Conservation (phyloP, 2,113 vertebrate species). For the Microtus oregoni region DNA sequence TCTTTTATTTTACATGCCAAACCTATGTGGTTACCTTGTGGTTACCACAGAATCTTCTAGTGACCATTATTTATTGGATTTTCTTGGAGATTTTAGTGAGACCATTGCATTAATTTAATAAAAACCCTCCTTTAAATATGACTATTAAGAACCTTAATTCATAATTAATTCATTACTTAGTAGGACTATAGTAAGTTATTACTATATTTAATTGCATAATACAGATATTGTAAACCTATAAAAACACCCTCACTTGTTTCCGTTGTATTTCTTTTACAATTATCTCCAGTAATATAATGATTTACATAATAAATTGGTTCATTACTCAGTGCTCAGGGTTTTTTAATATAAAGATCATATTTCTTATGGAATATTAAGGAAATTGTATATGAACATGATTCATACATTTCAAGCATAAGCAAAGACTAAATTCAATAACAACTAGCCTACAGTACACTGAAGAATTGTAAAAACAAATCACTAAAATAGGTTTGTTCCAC, state of each 20-base stretch:
- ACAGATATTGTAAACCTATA: neutral
- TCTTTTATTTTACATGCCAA: neutral
- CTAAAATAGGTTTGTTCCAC: neutral
- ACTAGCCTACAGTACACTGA: neutral
- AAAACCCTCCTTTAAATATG: neutral
- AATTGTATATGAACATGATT: neutral
- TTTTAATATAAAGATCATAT: neutral
- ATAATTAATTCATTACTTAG: neutral
- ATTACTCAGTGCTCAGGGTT: neutral
- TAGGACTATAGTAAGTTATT: neutral
- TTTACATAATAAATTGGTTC: conserved; percentile 4
- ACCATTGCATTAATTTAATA: neutral
- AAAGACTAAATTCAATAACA: neutral
- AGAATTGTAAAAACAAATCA: conserved; percentile 23
- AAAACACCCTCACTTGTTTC: neutral
- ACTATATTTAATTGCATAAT: neutral
- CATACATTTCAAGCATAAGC: neutral
- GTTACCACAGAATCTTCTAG: neutral
- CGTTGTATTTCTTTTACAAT: neutral
- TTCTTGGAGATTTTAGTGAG: conserved; percentile 1
- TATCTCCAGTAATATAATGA: neutral
- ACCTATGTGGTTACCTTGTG: neutral
- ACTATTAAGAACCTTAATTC: conserved; percentile 7
- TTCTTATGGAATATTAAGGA: conserved; percentile 12
- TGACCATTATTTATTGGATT: neutral